Evolutionary conservation across 2,888 invertebrate species (phyloP).

Genomic region (Loripinus fragilis): DNA sequence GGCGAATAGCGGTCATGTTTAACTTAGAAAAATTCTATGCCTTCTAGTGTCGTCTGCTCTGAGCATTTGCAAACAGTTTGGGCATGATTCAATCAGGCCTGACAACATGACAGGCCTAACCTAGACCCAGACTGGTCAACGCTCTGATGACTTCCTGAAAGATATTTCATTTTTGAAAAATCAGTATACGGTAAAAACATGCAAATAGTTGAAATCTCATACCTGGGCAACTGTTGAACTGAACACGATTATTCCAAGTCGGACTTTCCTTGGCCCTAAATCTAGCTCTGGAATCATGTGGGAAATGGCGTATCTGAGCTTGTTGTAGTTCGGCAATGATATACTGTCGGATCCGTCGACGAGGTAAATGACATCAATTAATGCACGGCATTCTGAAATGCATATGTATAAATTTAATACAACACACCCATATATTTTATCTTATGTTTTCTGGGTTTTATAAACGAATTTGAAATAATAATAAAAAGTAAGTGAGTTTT

Average conservation of each 20-base stretch:
- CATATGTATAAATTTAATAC: background rate
- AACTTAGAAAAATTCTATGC: no score
- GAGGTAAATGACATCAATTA: slow-evolving; percentile 72
- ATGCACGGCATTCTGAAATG: slow-evolving; percentile 64
- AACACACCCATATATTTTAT: slow-evolving; percentile 75
- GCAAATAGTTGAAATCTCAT: no score
- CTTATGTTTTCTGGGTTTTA: slow-evolving; percentile 73
- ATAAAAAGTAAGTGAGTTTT: no score
- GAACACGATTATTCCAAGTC: slow-evolving; percentile 64
- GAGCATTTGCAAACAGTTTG: no score
- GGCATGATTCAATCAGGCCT: no score
- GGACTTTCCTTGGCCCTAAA: slow-evolving; percentile 42
- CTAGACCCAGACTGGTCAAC: no score
- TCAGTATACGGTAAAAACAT: no score
- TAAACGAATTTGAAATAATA: slow-evolving; percentile 58
- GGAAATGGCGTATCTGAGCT: slow-evolving; percentile 60
- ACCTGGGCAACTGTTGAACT: slow-evolving; percentile 54
- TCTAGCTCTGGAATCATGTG: slow-evolving; percentile 62
- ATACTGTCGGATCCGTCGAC: slow-evolving; percentile 77
- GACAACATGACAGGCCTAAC: no score
- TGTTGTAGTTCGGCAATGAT: slow-evolving; percentile 56
- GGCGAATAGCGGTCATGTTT: no score
- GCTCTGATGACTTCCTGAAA: no score
- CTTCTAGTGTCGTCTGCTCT: no score
- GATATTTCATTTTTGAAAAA: no score